phyloP scores from a whole-genome alignment of 1,140 invertebrate genomes.

The Glomeris maerens region DNA sequence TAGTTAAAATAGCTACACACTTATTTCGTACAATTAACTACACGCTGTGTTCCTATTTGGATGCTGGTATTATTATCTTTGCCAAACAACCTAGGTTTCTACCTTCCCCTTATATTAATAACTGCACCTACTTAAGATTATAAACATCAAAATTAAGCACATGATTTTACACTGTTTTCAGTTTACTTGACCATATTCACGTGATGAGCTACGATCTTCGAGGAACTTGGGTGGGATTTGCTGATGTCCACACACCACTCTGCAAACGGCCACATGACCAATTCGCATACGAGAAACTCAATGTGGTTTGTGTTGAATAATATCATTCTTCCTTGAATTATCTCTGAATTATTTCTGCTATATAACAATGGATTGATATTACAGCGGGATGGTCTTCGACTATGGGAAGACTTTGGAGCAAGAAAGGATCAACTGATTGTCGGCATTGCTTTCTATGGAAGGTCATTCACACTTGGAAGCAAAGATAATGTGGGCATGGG shows the following conservation, averaged over 20 bases:
- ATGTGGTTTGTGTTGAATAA: conserved; percentile 49
- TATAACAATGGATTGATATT: too few relatives aligned
- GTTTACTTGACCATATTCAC: conserved; percentile 57
- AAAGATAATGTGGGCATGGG: conserved; percentile 66
- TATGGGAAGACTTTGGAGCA: conserved; percentile 77
- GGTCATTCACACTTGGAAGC: conserved; percentile 58
- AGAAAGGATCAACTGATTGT: conserved; percentile 73
- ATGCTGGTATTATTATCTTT: too few relatives aligned
- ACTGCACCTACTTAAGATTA: too few relatives aligned
- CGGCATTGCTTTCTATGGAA: conserved; percentile 72
- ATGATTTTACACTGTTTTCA: conserved; percentile 5
- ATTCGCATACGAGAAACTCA: conserved; percentile 71
- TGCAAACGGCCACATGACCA: conserved; percentile 64
- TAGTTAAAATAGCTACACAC: too few relatives aligned
- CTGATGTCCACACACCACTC: conserved; percentile 69
- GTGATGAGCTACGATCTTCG: conserved; percentile 83
- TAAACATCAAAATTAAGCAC: neutral
- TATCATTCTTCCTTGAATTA: too few relatives aligned
- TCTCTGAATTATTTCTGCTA: neutral
- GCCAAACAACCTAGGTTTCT: too few relatives aligned
- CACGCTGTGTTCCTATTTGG: too few relatives aligned
- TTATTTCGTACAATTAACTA: too few relatives aligned
- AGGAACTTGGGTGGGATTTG: conserved; percentile 81
- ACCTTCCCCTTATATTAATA: too few relatives aligned
- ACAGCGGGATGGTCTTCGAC: conserved; percentile 63